phyloP scores from a whole-genome alignment of 2,888 invertebrate genomes.

The Platycheirus albimanus region DNA sequence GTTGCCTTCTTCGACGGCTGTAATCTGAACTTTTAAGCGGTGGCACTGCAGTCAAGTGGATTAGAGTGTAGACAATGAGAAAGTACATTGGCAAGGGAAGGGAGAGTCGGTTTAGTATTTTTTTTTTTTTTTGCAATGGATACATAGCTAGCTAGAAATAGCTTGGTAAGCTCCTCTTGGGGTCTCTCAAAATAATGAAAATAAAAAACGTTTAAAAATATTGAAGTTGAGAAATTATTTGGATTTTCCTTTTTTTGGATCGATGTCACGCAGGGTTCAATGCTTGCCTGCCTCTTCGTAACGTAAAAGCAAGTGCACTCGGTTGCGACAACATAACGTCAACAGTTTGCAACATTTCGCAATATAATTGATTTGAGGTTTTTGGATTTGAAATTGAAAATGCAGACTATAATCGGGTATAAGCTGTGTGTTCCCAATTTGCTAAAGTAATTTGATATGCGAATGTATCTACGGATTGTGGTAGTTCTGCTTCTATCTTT shows the following conservation, averaged over 20 bases:
- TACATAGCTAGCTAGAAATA: conserved; percentile 32
- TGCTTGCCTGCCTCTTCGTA: conserved; percentile 3
- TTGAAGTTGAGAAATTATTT: conserved; percentile 48
- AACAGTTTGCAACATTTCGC: conserved; percentile 49
- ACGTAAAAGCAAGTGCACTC: conserved; percentile 20
- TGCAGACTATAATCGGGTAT: conserved; percentile 45
- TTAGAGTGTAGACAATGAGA: conserved; percentile 63
- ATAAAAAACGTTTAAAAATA: conserved; percentile 51
- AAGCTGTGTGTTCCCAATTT: conserved; percentile 52
- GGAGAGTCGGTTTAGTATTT: conserved; percentile 27
- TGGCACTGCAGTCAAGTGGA: conserved; percentile 65
- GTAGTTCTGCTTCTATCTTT: too few species aligned
- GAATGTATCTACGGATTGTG: too few species aligned
- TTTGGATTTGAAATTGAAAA: conserved; percentile 42
- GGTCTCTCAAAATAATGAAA: conserved; percentile 18
- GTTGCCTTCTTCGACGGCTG: conserved; percentile 61
- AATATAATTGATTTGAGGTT: conserved; percentile 55
- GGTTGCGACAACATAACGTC: conserved; percentile 43
- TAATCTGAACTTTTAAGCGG: conserved; percentile 68
- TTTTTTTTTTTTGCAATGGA: conserved; percentile 43
- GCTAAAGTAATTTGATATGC: conserved; percentile 50
- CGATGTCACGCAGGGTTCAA: conserved; percentile 63
- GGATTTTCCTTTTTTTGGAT: conserved; percentile 31
- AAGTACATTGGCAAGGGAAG: conserved; percentile 36
- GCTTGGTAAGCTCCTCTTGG: conserved; percentile 24